Conservation (phyloP, 2,888 invertebrate species). For the Rhamphomyia laevipes region DNA sequence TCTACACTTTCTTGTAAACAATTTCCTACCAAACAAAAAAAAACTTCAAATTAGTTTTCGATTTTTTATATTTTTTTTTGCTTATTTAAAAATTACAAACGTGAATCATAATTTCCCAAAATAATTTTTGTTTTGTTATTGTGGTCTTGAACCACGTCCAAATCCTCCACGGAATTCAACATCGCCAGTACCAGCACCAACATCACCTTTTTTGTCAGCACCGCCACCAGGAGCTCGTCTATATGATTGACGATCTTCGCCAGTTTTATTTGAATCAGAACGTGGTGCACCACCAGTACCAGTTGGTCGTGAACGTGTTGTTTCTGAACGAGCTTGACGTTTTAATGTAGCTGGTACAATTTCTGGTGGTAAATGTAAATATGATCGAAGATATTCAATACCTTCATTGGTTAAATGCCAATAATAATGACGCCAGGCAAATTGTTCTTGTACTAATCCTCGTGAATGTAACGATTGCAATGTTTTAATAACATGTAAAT, state of each 20-base stretch:
- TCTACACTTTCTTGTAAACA: too few species aligned
- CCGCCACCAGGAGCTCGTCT: slow-evolving; percentile 63
- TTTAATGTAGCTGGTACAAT: slow-evolving; percentile 97
- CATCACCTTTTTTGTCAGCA: slow-evolving; percentile 91
- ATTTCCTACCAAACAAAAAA: too few species aligned
- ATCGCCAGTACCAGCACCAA: slow-evolving; percentile 86
- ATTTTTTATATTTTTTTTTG: too few species aligned
- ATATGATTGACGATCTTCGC: slow-evolving; percentile 75
- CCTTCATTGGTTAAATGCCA: slow-evolving; percentile 97
- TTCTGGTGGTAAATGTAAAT: slow-evolving; percentile 93
- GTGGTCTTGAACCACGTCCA: slow-evolving; percentile 54
- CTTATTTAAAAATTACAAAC: too few species aligned
- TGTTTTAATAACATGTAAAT: slow-evolving; percentile 97
- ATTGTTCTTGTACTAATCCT: slow-evolving; percentile 98
- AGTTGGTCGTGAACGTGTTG: slow-evolving; percentile 65
- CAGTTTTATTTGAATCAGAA: slow-evolving; percentile 56
- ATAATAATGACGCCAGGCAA: slow-evolving; percentile 99
- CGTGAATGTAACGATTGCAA: slow-evolving; percentile 93
- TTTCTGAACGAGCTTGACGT: slow-evolving; percentile 76
- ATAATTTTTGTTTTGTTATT: slow-evolving; percentile 17
- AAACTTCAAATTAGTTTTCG: too few species aligned
- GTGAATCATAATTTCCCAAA: too few species aligned
- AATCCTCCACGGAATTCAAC: slow-evolving; percentile 86
- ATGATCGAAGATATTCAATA: slow-evolving; percentile 89
- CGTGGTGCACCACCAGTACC: slow-evolving; percentile 52